phyloP scores from a whole-genome alignment of 2,113 vertebrate genomes.

The Cynocephalus volans region DNA sequence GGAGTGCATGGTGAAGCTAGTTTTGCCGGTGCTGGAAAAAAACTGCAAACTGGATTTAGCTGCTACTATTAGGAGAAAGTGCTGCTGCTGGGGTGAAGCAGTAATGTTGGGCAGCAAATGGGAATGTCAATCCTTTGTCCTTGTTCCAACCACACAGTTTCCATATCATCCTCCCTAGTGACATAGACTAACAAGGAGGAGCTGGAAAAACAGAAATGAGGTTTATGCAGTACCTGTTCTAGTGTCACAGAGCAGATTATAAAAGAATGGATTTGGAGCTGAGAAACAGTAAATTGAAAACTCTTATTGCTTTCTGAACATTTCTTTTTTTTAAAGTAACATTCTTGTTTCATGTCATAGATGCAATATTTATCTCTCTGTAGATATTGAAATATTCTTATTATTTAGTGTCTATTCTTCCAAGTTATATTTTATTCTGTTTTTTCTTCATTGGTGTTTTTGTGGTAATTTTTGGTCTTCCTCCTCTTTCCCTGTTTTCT shows the following conservation, averaged over 20 bases:
- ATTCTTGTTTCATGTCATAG: not conserved
- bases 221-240: not conserved
- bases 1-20: not conserved
- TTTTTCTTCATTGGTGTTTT: not conserved
- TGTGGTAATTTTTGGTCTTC: not conserved
- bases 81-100: not conserved
- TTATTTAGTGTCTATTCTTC: not conserved
- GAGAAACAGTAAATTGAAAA: not conserved
- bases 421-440: not conserved
- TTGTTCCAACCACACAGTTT: not conserved
- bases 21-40: not conserved
- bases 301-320: not conserved
- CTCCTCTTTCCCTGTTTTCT: not conserved
- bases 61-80: not conserved
- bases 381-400: not conserved
- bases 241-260: not conserved
- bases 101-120: not conserved
- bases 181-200: not conserved
- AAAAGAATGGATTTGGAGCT: not conserved
- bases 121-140: conserved; percentile 3
- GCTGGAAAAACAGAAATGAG: not conserved
- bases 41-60: not conserved
- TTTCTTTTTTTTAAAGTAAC: not conserved
- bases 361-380: not conserved
- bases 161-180: not conserved